A percentile compares a stretch with the other conserved stretches of the same genome.
Conservation (phyloP, 92 coral and sea anemone genomes). For the Bergia sp. region DNA sequence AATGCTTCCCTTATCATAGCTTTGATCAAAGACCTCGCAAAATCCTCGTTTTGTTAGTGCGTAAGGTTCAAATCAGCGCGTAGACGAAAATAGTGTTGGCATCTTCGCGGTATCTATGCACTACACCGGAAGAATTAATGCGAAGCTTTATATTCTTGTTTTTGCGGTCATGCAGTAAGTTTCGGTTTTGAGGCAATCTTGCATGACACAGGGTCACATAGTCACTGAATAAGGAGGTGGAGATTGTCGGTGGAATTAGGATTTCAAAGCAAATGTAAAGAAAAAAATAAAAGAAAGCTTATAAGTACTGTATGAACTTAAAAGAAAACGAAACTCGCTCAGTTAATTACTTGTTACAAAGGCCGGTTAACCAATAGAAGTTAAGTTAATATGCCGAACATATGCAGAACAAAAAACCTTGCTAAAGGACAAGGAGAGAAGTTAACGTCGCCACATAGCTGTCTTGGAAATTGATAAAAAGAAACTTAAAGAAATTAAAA, state of each 20-base stretch:
- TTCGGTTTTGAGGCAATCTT: not conserved
- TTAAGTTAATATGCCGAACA: not conserved
- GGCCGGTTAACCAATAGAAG: not conserved
- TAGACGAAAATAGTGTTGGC: not conserved
- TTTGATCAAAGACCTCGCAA: not conserved
- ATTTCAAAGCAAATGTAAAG: not conserved
- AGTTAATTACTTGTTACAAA: not conserved
- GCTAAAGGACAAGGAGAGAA: not conserved
- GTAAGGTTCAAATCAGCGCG: not conserved
- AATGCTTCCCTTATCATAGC: not conserved
- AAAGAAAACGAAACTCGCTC: not conserved
- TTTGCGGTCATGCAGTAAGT: conserved; percentile 3
- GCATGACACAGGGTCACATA: conserved; percentile 8
- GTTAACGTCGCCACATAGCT: not conserved
- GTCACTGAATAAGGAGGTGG: not conserved
- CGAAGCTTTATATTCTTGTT: not conserved
- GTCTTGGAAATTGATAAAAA: not conserved
- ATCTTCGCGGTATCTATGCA: not conserved
- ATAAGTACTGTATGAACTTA: not conserved
- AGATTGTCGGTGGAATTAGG: not conserved
- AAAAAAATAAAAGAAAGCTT: not conserved
- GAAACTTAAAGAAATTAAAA: not conserved
- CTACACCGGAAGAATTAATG: not conserved
- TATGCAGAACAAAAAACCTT: not conserved
- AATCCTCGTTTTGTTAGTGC: not conserved